phyloP scores from a whole-genome alignment of 2,113 vertebrate genomes.

The Eolophus roseicapilla region DNA sequence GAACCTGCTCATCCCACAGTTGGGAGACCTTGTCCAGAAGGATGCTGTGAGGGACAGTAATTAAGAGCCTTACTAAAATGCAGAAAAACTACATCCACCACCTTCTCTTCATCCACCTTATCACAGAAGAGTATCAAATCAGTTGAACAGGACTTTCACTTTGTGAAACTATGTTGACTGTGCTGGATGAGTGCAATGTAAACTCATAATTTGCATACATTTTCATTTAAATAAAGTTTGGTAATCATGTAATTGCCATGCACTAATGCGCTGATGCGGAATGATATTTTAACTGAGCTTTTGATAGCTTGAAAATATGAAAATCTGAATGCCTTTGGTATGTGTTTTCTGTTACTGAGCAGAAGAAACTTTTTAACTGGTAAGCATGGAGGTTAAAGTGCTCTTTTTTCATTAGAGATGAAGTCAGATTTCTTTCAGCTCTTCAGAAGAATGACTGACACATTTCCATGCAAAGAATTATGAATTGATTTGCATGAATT shows the following conservation, averaged over 20 bases:
- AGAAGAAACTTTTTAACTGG: background rate
- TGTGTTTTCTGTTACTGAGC: background rate
- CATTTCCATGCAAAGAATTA: background rate
- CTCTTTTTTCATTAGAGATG: background rate
- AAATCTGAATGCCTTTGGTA: background rate
- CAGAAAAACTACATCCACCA: background rate
- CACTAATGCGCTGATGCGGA: no score
- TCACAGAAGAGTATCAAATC: background rate
- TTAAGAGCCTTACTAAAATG: background rate
- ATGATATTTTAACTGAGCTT: background rate
- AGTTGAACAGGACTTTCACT: background rate
- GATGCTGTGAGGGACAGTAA: background rate
- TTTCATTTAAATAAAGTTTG: background rate
- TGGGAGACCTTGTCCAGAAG: background rate
- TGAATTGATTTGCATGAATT: slow-evolving; percentile 36
- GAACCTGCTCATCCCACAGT: background rate
- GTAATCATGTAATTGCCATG: background rate
- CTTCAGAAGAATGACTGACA: background rate
- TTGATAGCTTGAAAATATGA: background rate
- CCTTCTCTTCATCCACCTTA: background rate
- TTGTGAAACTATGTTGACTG: background rate
- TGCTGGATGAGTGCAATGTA: background rate
- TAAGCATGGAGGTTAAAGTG: background rate
- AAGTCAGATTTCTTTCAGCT: background rate
- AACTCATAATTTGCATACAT: background rate